Conservation (phyloP, 2,888 invertebrate species). For the Pollenia labialis region DNA sequence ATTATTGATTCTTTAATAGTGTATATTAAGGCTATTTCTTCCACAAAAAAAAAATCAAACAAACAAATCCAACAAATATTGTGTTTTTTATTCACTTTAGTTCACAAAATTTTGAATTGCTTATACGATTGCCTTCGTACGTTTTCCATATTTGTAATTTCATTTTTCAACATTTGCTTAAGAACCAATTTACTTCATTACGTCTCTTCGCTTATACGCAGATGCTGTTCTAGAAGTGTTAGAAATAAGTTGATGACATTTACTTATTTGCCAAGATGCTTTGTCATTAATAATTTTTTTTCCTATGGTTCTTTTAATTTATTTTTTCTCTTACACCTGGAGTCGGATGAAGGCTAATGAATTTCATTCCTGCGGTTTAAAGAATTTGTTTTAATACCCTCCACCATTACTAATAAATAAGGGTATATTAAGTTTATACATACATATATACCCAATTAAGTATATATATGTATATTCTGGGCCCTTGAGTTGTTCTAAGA, state of each 20-base stretch:
- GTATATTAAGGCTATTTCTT: no score
- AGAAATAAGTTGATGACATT: constrained; percentile 18
- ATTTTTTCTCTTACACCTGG: not conserved
- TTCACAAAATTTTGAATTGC: not conserved
- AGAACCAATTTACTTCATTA: constrained; percentile 1
- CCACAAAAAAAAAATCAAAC: no score
- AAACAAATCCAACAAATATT: no score
- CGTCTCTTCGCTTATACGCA: not conserved
- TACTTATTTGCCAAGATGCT: constrained; percentile 32
- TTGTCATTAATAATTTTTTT: constrained; percentile 34
- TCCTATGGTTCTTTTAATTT: not conserved
- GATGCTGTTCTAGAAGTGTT: not conserved
- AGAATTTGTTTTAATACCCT: not conserved
- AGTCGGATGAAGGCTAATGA: not conserved
- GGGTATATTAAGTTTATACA: no score
- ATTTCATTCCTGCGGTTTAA: not conserved
- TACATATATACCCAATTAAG: no score
- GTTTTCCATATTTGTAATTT: not conserved
- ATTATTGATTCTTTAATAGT: no score
- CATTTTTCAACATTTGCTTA: not conserved
- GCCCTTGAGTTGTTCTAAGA: no score
- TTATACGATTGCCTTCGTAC: not conserved
- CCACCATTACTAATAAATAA: no score
- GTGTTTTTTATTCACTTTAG: no score
- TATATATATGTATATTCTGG: no score